Conservation (phyloP, 1,140 invertebrate species). For the Akabosia matsudoensis region DNA sequence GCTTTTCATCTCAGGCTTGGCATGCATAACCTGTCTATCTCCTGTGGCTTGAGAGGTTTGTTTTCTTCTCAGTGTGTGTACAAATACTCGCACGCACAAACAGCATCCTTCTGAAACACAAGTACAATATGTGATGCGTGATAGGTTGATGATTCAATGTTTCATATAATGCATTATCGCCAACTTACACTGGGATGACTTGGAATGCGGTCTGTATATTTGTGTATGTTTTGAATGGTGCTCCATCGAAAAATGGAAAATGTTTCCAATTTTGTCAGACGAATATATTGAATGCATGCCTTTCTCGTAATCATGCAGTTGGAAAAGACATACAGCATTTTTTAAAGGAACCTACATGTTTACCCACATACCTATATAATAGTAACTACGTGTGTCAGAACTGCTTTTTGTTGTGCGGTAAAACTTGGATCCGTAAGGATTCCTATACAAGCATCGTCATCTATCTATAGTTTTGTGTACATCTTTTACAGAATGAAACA, state of each 20-base stretch:
- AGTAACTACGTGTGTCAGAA: too few species aligned
- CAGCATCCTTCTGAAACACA: background rate
- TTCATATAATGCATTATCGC: conserved; percentile 5
- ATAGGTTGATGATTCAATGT: conserved; percentile 8
- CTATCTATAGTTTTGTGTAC: too few species aligned
- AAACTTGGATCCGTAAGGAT: too few species aligned
- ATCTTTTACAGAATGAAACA: too few species aligned
- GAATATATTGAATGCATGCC: background rate
- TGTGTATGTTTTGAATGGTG: background rate
- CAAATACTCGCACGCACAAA: background rate
- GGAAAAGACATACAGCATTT: conserved; percentile 14
- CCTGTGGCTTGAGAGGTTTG: conserved; percentile 19
- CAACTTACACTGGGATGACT: background rate
- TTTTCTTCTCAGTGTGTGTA: background rate
- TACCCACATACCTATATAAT: too few species aligned
- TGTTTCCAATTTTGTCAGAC: conserved; percentile 14
- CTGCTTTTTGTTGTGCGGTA: too few species aligned
- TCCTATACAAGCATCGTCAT: too few species aligned
- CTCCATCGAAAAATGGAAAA: conserved; percentile 18
- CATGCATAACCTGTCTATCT: conserved; percentile 23
- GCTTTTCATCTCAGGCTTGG: background rate
- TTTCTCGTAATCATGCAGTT: background rate
- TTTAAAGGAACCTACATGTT: background rate
- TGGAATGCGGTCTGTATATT: background rate
- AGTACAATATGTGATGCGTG: conserved; percentile 1